Conservation (phyloP, 2,888 invertebrate species). For the Pristionchus exspectatus region DNA sequence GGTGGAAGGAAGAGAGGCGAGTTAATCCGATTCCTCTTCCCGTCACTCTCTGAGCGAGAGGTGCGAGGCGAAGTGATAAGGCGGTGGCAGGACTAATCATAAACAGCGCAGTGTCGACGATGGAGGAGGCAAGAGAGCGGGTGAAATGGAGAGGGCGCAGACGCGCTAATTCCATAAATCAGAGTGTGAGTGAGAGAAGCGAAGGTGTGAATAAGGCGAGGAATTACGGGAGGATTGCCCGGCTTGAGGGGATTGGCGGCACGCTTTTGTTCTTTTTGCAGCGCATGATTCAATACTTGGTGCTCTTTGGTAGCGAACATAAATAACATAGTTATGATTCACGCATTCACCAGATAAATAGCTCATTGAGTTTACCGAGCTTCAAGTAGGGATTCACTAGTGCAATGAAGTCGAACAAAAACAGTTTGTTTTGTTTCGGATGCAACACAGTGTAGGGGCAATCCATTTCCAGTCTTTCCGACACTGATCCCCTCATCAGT, state of each 20-base stretch:
- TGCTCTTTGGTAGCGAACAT: neutral
- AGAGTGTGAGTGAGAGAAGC: neutral
- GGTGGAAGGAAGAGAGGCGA: neutral
- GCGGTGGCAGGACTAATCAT: conserved; percentile 24
- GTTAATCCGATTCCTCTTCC: conserved; percentile 18
- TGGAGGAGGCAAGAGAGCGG: neutral
- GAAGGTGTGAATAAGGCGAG: conserved; percentile 39
- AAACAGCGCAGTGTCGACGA: neutral
- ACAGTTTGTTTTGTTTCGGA: too few relatives aligned
- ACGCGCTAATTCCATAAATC: conserved; percentile 41
- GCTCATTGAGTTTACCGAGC: too few relatives aligned
- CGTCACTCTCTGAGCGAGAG: neutral
- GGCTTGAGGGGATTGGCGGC: neutral
- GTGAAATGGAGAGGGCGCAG: conserved; percentile 23
- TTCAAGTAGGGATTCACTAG: too few relatives aligned
- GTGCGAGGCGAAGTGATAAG: neutral
- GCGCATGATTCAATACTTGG: neutral
- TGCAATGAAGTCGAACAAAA: neutral
- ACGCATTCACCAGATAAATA: too few relatives aligned
- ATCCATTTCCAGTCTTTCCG: neutral
- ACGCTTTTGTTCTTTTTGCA: conserved; percentile 2
- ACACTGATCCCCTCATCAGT: neutral
- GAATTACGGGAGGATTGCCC: neutral
- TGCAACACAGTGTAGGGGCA: neutral
- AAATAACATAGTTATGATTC: neutral